Conservation (phyloP, 2,113 vertebrate species). For the Nestor notabilis region DNA sequence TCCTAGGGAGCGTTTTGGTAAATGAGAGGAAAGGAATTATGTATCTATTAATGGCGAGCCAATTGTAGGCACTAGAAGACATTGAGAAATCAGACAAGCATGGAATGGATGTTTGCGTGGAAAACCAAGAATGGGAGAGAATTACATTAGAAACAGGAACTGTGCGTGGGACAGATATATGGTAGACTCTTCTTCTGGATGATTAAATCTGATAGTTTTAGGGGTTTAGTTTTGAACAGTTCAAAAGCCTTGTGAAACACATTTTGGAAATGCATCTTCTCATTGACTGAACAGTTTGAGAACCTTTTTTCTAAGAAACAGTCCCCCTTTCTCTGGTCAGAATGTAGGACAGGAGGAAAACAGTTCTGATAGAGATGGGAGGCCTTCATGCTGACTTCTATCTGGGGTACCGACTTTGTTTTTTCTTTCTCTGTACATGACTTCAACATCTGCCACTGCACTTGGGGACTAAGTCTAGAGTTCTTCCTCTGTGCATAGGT, state of each 20-base stretch:
- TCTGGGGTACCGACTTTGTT: neutral
- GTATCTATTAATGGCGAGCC: neutral
- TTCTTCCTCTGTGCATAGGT: neutral
- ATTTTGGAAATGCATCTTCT: neutral
- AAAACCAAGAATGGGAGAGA: neutral
- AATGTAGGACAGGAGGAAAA: neutral
- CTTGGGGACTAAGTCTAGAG: neutral
- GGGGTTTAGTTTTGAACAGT: neutral
- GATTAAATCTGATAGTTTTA: neutral
- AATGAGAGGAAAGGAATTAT: neutral
- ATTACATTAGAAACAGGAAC: neutral
- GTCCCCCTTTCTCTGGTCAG: neutral
- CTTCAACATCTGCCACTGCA: neutral
- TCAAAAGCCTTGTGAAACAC: neutral
- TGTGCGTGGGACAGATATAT: neutral
- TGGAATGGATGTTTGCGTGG: neutral
- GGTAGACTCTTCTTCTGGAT: neutral
- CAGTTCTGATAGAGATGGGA: neutral
- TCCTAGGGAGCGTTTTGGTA: neutral
- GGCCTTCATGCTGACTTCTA: neutral
- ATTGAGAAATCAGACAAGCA: neutral
- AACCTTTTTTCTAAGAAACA: neutral
- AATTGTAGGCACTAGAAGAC: neutral
- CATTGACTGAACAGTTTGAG: neutral
- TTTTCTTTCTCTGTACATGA: neutral